These are phyloP conservation scores for Chlorodrepanis virens DNA, from an alignment of 2,113 vertebrate species.

Conservation along the genomic window DNA sequence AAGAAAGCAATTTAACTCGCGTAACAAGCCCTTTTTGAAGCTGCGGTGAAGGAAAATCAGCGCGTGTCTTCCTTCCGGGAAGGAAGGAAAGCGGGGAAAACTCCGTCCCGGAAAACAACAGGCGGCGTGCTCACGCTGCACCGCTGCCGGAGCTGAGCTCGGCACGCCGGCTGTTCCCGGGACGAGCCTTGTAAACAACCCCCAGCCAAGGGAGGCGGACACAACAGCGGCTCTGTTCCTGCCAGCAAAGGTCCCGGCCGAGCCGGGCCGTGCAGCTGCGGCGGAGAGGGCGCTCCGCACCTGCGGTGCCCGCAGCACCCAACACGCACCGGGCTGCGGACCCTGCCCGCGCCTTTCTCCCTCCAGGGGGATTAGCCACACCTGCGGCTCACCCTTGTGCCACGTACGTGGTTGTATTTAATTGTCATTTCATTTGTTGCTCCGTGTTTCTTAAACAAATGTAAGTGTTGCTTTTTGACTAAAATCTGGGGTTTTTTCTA, in stretches of 20 bases:
- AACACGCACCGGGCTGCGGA: fast-evolving
- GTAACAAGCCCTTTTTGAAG: fast-evolving
- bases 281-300: fast-evolving
- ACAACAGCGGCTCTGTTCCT: neutral
- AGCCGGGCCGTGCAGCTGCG: neutral
- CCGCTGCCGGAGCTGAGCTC: neutral
- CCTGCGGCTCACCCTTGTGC: neutral
- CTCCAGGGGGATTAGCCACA: neutral
- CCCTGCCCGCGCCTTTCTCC: fast-evolving
- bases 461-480: neutral
- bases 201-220: fast-evolving
- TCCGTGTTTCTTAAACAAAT: neutral
- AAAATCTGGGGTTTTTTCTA: neutral
- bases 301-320: fast-evolving
- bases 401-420: fast-evolving
- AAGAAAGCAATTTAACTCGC: neutral
- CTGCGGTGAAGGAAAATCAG: neutral
- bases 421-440: neutral
- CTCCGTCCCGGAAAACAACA: neutral
- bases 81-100: neutral
- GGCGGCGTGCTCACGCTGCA: fast-evolving
- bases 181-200: neutral
- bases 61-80: neutral
- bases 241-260: no score
- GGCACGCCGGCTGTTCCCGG: fast-evolving